Evolutionary conservation across 2,113 vertebrate species (phyloP), one percentile per base, ranked within the genome.

Genomic region (Speoplatyrhinus poulsoni): DNA sequence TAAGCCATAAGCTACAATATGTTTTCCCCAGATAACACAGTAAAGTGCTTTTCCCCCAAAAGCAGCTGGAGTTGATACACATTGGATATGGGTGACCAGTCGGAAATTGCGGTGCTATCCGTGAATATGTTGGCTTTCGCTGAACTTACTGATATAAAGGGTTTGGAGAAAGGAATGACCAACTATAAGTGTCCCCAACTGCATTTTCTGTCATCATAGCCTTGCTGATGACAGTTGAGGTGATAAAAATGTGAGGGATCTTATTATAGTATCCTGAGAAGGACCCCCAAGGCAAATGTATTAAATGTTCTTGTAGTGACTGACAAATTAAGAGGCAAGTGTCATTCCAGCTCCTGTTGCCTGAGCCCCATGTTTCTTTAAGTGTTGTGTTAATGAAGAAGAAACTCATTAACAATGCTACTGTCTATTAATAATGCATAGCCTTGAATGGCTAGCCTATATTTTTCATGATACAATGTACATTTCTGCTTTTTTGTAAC

Each of bases 371-470:
- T 49, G 58, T 19, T 19, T 19, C 19, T 19, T 19, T 19, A 60
- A 33, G 36, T 70, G 50, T 66, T 74, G 36, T 70, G 50, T 66
- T 74, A 65, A 67, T 55, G 12, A 53, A 41, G 67, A 46, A 16
- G 69, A 66, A 0, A 36, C 56, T 81, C 68, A 71, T 82, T 85
- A 59, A 57, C 62, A 60, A 12, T 41, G 75, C 73, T 71, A 81
- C 57, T 47, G 41, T 53, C 72, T 65, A 62, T 82, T 85, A 75
- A 80, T 82, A 83, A 60, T 72, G 57, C 76, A 85, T 76, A 77
- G 80, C 77, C 66, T 75, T 84, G 56, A 86, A 87, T 71, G 46
- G 58, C 33, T 19, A 72, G 36, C 36, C 36, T 41, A 7, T 6
- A 41, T 41, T 41, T 41, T 41, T 41, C 36, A 41, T 41, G 36